Evolutionary conservation across 2,888 invertebrate species (phyloP).

Genomic region (Trissonchulus sp.): DNA sequence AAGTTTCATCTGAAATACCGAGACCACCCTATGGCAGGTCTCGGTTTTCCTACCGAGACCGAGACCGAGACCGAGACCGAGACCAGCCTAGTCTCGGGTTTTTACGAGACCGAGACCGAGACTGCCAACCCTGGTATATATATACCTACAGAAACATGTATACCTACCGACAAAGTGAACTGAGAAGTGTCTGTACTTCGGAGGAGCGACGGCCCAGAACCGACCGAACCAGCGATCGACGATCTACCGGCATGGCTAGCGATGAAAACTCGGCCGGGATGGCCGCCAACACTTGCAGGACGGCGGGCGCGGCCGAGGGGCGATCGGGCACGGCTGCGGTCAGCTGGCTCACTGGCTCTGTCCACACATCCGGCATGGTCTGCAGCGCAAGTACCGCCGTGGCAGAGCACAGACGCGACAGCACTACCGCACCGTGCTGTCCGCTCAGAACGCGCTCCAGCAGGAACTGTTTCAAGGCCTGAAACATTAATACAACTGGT

Average conservation of each 20-base stretch:
- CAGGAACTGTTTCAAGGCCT: neutral
- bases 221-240: neutral
- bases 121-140: too few relatives aligned
- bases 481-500: neutral
- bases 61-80: too few relatives aligned
- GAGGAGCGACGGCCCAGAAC: neutral
- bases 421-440: neutral
- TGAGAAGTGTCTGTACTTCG: neutral
- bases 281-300: neutral
- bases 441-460: neutral
- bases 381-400: neutral
- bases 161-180: neutral
- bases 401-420: neutral
- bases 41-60: too few relatives aligned
- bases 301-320: neutral
- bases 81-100: too few relatives aligned
- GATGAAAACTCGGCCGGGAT: neutral
- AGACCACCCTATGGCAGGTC: too few relatives aligned
- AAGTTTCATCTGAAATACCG: too few relatives aligned
- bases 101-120: too few relatives aligned
- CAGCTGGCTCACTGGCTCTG: neutral
- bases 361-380: neutral
- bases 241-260: neutral
- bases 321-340: neutral
- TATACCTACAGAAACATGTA: neutral